A percentile compares a stretch with the other conserved stretches of the same genome.
Conservation (phyloP, 2,888 invertebrate genomes). For the Lordiphosa andalusiaca region DNA sequence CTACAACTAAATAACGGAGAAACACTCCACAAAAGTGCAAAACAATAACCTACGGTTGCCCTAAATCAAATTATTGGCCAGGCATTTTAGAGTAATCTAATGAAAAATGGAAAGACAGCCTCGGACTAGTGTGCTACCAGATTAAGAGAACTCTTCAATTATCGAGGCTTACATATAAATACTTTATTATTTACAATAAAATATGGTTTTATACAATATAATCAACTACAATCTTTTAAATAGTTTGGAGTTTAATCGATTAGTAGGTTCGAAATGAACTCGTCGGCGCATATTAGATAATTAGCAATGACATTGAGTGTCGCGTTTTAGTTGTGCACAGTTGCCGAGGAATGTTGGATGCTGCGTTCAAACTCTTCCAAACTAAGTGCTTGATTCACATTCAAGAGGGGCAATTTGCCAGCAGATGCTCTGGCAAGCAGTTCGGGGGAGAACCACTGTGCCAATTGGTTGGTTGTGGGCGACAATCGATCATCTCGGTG, state of each 20-base stretch:
- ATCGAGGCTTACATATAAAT: slow-evolving; percentile 17
- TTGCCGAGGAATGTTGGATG: slow-evolving; percentile 88
- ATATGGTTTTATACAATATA: slow-evolving; percentile 33
- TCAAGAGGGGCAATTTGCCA: slow-evolving; percentile 88
- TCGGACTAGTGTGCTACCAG: too few species aligned
- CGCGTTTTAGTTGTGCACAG: slow-evolving; percentile 82
- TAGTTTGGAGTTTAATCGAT: slow-evolving; percentile 26
- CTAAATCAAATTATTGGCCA: too few species aligned
- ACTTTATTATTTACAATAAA: slow-evolving; percentile 45
- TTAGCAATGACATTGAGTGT: slow-evolving; percentile 5
- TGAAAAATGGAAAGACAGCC: too few species aligned
- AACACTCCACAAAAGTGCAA: too few species aligned
- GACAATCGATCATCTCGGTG: slow-evolving; percentile 83
- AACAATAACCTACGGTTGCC: too few species aligned
- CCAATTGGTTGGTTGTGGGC: slow-evolving; percentile 88
- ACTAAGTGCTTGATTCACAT: slow-evolving; percentile 84
- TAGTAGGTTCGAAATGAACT: background rate
- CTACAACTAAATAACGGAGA: too few species aligned
- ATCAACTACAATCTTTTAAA: slow-evolving; percentile 35
- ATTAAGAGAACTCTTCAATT: too few species aligned
- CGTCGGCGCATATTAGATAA: too few species aligned
- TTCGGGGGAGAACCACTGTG: slow-evolving; percentile 93
- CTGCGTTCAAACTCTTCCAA: slow-evolving; percentile 91
- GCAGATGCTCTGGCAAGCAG: slow-evolving; percentile 90
- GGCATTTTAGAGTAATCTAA: too few species aligned